Percentiles rank a stretch among this genome's conserved stretches.
Conservation (phyloP, 2,797 vertebrate genomes). For the Artibeus lituratus region DNA sequence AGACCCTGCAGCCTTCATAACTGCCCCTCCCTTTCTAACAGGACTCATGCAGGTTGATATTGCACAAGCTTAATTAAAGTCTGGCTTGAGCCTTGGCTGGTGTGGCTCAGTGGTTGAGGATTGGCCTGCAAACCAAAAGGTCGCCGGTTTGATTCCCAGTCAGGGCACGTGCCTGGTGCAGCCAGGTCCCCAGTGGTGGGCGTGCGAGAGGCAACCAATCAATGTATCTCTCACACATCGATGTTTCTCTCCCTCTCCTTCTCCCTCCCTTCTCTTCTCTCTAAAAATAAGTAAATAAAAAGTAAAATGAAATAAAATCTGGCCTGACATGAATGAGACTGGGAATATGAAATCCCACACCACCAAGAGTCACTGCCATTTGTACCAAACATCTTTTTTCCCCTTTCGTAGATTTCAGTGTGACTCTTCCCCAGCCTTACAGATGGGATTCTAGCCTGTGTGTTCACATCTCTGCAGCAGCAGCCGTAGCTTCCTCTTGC, state of each 20-base stretch:
- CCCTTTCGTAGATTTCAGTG: not conserved
- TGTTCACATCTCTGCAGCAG: not conserved
- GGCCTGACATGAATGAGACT: not conserved
- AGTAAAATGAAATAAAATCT: not conserved
- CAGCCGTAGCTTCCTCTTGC: not conserved
- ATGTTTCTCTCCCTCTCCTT: too few relatives aligned
- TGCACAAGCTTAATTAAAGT: not conserved
- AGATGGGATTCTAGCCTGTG: rapidly evolving
- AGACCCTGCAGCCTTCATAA: not conserved
- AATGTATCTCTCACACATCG: too few relatives aligned
- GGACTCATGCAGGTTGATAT: not conserved
- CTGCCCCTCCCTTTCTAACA: not conserved
- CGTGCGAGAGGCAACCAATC: too few relatives aligned
- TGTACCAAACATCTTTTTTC: not conserved
- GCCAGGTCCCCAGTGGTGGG: too few relatives aligned
- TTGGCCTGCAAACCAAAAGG: too few relatives aligned
- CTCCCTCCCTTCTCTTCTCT: too few relatives aligned
- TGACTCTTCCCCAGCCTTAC: not conserved
- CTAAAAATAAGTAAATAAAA: too few relatives aligned
- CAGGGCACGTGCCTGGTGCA: too few relatives aligned
- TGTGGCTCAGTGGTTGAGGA: too few relatives aligned
- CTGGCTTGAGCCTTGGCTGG: not conserved
- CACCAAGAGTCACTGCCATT: not conserved
- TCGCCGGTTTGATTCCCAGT: too few relatives aligned
- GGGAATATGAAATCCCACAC: not conserved